Evolutionary conservation across 2,888 invertebrate genomes (phyloP).

Genomic region (Galeruca laticollis): DNA sequence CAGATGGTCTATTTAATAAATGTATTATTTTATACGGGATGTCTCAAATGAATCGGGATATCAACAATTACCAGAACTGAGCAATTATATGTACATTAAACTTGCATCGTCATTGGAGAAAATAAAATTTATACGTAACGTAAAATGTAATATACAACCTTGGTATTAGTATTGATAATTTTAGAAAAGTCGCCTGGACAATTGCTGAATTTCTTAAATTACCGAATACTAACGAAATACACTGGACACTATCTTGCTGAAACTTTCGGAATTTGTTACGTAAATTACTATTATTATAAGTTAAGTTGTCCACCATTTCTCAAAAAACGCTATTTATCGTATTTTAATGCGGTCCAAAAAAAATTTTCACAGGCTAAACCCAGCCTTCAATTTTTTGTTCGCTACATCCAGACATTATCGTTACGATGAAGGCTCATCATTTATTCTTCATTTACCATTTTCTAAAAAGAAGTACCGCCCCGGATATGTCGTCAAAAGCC

Average conservation of each 20-base stretch:
- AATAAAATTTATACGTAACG: too few species aligned
- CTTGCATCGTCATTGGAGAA: too few species aligned
- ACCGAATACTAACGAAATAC: too few species aligned
- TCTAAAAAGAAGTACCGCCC: slow-evolving; percentile 45
- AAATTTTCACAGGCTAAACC: slow-evolving; percentile 4
- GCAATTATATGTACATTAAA: too few species aligned
- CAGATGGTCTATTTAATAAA: slow-evolving; percentile 3
- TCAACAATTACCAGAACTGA: neutral
- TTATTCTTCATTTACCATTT: slow-evolving; percentile 10
- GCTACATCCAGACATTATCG: slow-evolving; percentile 23
- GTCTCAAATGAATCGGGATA: slow-evolving; percentile 23
- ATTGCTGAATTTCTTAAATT: too few species aligned
- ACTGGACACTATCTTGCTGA: too few species aligned
- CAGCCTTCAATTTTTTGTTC: neutral
- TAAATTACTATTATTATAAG: too few species aligned
- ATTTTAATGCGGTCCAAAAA: neutral
- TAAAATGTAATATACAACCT: too few species aligned
- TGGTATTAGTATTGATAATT: too few species aligned
- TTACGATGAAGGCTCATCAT: slow-evolving; percentile 25
- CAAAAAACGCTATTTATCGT: neutral
- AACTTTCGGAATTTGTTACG: too few species aligned
- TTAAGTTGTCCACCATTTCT: too few species aligned
- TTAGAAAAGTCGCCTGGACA: too few species aligned
- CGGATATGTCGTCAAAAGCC: slow-evolving; percentile 54
- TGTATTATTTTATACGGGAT: neutral